phyloP scores from a whole-genome alignment of 2,888 invertebrate genomes.

The Coremacera marginata region DNA sequence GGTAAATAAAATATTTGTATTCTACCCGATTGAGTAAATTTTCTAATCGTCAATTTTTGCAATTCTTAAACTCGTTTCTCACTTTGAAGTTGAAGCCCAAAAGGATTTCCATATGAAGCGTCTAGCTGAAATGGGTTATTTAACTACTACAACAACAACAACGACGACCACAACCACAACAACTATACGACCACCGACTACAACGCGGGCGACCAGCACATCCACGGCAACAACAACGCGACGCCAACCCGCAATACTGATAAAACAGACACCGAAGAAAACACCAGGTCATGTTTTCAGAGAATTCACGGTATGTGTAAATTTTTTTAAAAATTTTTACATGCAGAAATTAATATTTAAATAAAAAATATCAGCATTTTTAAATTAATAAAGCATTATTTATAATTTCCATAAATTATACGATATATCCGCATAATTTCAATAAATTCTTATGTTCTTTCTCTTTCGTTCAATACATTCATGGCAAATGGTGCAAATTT shows the following conservation, averaged over 20 bases:
- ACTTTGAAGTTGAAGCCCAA: conserved; percentile 83
- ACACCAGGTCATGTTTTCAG: conserved; percentile 59
- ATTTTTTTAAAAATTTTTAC: not conserved
- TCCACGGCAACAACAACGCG: conserved; percentile 63
- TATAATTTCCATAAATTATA: not conserved
- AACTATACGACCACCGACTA: conserved; percentile 60
- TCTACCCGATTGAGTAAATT: not conserved
- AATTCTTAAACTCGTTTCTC: not conserved
- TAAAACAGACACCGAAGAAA: conserved; percentile 62
- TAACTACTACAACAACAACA: conserved; percentile 70
- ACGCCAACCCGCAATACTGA: conserved; percentile 61
- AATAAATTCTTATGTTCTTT: not conserved
- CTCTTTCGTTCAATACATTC: not conserved
- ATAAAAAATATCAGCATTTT: not conserved
- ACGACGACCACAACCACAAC: conserved; percentile 72
- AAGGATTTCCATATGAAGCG: conserved; percentile 84
- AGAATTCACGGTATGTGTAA: conserved; percentile 35
- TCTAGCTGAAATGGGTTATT: conserved; percentile 70
- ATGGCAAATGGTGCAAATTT: not conserved
- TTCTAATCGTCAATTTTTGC: not conserved
- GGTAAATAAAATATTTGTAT: conserved; percentile 74
- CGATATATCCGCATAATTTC: not conserved
- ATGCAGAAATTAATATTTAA: not conserved
- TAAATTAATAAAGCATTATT: conserved; percentile 1
- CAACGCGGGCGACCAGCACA: conserved; percentile 52